Base-by-base conservation (phyloP, 2,113 vertebrate genomes). In the Forbesichthys agassizii region DNA sequence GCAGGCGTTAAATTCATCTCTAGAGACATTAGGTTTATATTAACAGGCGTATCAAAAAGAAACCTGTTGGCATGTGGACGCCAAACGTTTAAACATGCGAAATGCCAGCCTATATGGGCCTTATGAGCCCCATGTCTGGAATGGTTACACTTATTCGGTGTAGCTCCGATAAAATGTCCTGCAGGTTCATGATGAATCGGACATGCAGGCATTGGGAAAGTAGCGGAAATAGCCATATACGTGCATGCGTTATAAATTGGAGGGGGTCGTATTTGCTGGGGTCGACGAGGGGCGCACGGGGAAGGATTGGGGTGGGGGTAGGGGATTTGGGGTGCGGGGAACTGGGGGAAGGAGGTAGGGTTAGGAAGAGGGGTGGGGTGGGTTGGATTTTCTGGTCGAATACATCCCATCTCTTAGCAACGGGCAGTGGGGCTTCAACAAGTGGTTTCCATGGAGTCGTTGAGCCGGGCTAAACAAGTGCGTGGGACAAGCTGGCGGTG, bases 391-490 rank as follows among this genome's bases (percentile, higher is more conserved):
- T 93, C 89, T 91, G 85, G 74, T 88, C 78, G 78, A 88, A 79
- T 88, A 89, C 85, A 86, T 84, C 83, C 71, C 73, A 84, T 92
- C 85, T 74, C 92, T 84, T 92, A 88, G 92, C 91, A 93, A 93
- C 91, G 68, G 81, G 83, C 90, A 91, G 83, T 79, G 87, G 91
- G 87, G 90, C 92, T 89, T 92, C 84, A 91, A 91, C 89, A 91
- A 92, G 90, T 85, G 87, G 92, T 93, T 90, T 75, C 89, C 89
- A 91, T 91, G 90, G 91, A 84, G 78, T 61, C 63, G 18, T 51
- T 51, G 66, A 68, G 63, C 56, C 61, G 78, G 76, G 69, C 74
- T 70, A 75, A 79, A 79, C 68, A 77, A 79, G 76, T 69, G 75
- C 73, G 78, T 67, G 71, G 65, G 70, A 79, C 69, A 82, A 73